Conservation (phyloP, 2,113 vertebrate genomes). For the Heteronetta atricapilla region DNA sequence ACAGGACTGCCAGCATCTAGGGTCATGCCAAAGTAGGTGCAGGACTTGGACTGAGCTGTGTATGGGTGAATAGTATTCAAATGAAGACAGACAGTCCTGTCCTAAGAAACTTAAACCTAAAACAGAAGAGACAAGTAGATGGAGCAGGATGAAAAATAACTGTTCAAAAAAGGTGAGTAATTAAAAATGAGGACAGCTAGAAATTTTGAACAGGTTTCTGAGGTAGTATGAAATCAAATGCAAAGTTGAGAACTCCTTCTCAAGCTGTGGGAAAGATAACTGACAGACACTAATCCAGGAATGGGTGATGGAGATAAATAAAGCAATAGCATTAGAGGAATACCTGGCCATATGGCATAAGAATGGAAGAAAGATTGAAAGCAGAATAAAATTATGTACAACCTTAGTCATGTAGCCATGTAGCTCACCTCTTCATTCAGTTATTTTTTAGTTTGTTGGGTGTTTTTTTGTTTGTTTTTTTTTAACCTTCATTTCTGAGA, state of each 20-base stretch:
- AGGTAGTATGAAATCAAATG: not conserved
- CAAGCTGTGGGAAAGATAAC: not conserved
- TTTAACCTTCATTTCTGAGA: constrained; percentile 3
- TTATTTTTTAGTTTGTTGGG: not conserved
- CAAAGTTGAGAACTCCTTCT: not conserved
- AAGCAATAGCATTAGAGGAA: not conserved
- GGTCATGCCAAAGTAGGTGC: not conserved
- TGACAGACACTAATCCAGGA: not conserved
- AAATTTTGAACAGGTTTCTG: not conserved
- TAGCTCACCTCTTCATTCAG: not conserved
- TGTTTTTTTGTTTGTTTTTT: constrained; percentile 8
- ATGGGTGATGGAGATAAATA: not conserved
- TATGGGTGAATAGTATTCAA: not conserved
- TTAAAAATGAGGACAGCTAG: not conserved
- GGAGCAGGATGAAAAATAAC: not conserved
- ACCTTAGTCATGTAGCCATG: not conserved
- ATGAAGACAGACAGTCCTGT: not conserved
- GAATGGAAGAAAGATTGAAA: not conserved
- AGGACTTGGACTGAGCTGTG: not conserved
- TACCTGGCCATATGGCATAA: not conserved
- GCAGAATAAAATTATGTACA: not conserved
- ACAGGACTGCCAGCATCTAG: fast-evolving
- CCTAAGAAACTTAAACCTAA: not conserved
- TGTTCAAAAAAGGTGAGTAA: not conserved
- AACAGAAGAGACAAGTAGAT: not conserved